Evolutionary conservation across 2,797 vertebrate genomes (phyloP).

Genomic region (Passerculus sandwichensis): DNA sequence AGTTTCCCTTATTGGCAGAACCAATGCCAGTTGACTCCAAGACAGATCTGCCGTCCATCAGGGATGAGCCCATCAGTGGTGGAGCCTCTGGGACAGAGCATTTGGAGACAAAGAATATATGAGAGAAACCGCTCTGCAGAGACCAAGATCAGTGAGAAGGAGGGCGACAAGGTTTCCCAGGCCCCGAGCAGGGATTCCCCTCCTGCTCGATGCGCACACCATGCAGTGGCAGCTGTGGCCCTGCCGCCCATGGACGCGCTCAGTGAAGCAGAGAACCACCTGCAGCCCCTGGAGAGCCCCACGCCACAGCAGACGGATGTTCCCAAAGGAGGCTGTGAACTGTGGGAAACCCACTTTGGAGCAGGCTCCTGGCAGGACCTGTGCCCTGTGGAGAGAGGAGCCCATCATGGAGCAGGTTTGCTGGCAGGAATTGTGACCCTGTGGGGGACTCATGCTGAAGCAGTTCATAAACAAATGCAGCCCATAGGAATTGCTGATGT

Average conservation of each 20-base stretch:
- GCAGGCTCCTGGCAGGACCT: background rate
- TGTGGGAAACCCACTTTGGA: background rate
- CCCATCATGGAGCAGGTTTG: background rate
- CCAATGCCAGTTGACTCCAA: background rate
- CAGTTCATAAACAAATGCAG: background rate
- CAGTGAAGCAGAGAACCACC: background rate
- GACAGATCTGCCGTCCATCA: background rate
- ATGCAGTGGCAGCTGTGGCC: no score
- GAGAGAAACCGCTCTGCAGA: background rate
- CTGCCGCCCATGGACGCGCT: fast-evolving
- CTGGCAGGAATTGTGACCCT: background rate
- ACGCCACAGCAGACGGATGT: background rate
- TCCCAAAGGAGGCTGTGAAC: background rate
- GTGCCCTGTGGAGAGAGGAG: background rate
- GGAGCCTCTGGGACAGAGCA: fast-evolving
- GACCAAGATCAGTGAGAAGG: no score
- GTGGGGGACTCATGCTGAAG: background rate
- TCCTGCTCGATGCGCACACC: fast-evolving
- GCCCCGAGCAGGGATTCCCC: background rate
- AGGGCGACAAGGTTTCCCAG: fast-evolving
- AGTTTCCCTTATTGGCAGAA: background rate
- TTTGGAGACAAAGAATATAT: background rate
- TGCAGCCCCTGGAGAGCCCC: background rate
- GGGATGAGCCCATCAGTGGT: no score
- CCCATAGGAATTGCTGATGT: fast-evolving